Evolutionary conservation across 2,797 vertebrate species (phyloP), one percentile per base, ranked within the genome.

Genomic region (Yasuhikotakia modesta): DNA sequence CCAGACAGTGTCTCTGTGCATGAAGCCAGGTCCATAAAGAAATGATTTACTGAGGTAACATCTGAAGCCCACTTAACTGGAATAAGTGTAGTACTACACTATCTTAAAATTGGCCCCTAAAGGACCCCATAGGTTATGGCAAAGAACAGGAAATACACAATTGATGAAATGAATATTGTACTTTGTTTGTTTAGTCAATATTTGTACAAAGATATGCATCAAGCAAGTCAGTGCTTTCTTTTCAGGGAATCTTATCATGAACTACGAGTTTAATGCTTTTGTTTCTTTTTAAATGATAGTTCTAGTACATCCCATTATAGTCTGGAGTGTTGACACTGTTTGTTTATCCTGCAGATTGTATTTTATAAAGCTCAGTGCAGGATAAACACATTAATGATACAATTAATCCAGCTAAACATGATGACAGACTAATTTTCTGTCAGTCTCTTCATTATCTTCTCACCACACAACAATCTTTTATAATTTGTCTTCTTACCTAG

Each of bases 371-470:
- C 13, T 58, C 13, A 16, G 55, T 58, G 24, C 5, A 60, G 17
- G 27, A 61, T 61, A 32, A 61, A 61, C 58, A 30, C 30, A 32
- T 6, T 32, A 61, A 61, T 61, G 14, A 35, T 61, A 61, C 1
- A 5, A 61, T 61, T 61, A 61, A 61, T 61, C 27, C 58, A n/a
- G 58, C 58, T n/a, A 61, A 61, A 61, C 17, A 35, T 8, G 24
- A 24, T 35, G 16, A 35, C 30, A 35, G 17, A 61, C 32, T 61
- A 10, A 35, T 61, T 61, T 61, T 14, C 58, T 61, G 16, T 32
- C 17, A 4, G 30, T 61, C 27, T 32, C 8, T 10, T 35, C 27
- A 30, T 32, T 30, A 61, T 32, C 58, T 61, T 61, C 16, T 60
- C 57, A 27, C 14, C 24, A 17, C 58, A 8, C 13, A 7, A 5